A percentile compares a stretch with the other conserved stretches of the same genome.
Evolutionary conservation across 2,113 vertebrate species (phyloP).

Genomic region (Platysteira castanea): DNA sequence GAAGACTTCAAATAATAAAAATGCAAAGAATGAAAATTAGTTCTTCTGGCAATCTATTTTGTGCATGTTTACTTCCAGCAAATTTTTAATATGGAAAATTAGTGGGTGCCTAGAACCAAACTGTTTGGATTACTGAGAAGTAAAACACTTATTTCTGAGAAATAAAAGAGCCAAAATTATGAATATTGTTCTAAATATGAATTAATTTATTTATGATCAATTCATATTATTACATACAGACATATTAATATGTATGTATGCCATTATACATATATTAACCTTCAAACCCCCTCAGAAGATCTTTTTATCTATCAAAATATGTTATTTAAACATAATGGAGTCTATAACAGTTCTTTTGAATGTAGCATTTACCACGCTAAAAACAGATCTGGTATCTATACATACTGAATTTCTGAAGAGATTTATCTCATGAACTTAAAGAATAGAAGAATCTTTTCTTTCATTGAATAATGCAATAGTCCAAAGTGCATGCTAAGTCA

Average conservation of each 20-base stretch:
- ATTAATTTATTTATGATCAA: background rate
- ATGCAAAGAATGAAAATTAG: background rate
- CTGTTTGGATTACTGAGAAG: background rate
- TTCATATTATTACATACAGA: background rate
- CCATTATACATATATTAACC: background rate
- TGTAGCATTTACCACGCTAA: background rate
- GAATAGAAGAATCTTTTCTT: background rate
- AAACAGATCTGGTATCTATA: background rate
- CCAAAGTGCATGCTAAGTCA: background rate
- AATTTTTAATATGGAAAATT: background rate
- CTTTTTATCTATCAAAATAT: background rate
- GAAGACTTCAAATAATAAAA: background rate
- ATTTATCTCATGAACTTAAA: background rate
- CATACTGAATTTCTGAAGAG: background rate
- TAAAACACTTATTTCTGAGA: background rate
- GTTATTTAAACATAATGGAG: background rate
- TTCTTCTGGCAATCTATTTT: background rate
- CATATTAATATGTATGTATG: background rate
- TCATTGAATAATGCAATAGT: background rate
- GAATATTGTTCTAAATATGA: background rate
- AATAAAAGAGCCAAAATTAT: background rate
- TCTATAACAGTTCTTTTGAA: background rate
- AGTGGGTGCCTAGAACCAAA: background rate
- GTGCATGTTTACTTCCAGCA: background rate
- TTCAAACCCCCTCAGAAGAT: background rate